Base-by-base conservation (phyloP, 2,113 vertebrate genomes). In the Suricata suricatta region DNA sequence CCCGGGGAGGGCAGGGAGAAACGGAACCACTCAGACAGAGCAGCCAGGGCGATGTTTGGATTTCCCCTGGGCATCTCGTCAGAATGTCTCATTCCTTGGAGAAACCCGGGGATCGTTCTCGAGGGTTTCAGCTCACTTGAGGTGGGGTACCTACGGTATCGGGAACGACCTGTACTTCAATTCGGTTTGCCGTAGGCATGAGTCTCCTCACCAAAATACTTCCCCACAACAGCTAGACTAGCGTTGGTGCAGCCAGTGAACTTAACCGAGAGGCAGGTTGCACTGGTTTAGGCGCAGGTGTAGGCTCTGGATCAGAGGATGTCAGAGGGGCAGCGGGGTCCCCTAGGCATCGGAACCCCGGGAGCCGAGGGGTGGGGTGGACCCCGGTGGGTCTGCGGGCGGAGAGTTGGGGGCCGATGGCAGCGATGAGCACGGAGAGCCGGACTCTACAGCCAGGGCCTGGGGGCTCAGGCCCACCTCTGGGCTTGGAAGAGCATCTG, bases 201-300 rank as follows among this genome's bases (percentile, higher is more conserved):
- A 3, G 3, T 14, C 38, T 2, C 25, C 0, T 6, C 7, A 25
- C 15, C 64, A 21, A 15, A 13, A 7, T 0, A 2, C 25, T 52
- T 35, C 17, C 76, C 12, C 5, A 3, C 64, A 31, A 25, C 33
- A 17, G 52, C 33, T 21, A 31, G 14, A 19, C 41, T 15, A 3
- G 72, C 0, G 35, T 23, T 0, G 5, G 10, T 15, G 0, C 4
- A n/a, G n/a, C 72, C 7, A 3, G 60, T 82, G 44, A 8, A 33
- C n/a, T 2, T 7, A 19, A 63, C 2, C 3, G 0, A 14, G 12
- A 69, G 47, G 2, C 57, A 21, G 57, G 10, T 7, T 0, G 0
- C 31, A 2, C 19, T 1, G 35, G 63, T 44, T 33, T 52, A 31
- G 31, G 76, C 31, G 2, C 10, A 47, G 60, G 31, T 50, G 19